Conservation (phyloP, 1,140 invertebrate genomes). For the Brachionus sp. region DNA sequence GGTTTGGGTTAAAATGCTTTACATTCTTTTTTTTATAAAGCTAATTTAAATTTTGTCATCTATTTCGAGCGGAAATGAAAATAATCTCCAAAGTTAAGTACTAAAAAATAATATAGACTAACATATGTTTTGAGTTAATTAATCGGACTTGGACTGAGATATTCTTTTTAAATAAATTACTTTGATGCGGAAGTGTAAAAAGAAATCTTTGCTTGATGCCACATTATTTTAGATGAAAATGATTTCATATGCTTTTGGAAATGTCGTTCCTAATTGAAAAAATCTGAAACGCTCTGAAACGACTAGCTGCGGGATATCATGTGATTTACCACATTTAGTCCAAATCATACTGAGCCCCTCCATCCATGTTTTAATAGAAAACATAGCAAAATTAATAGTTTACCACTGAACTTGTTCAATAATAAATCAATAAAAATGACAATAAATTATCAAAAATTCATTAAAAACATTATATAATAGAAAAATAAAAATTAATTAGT, state of each 20-base stretch:
- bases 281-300: background rate
- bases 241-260: background rate
- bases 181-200: constrained; percentile 10
- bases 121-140: background rate
- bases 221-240: background rate
- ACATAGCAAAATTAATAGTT: background rate
- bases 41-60: background rate
- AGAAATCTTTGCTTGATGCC: background rate
- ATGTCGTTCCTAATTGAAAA: constrained; percentile 8
- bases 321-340: background rate
- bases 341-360: background rate
- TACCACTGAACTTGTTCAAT: background rate
- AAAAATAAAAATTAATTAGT: background rate
- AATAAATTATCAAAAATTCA: background rate
- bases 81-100: background rate
- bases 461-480: background rate
- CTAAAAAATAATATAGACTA: background rate
- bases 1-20: background rate
- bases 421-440: constrained; percentile 10
- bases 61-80: background rate
- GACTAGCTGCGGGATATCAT: background rate
- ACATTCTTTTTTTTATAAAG: background rate
- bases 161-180: background rate
- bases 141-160: background rate
- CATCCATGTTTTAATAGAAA: background rate